Evolutionary conservation across 2,888 invertebrate species (phyloP).

Genomic region (Oscheius sp.): DNA sequence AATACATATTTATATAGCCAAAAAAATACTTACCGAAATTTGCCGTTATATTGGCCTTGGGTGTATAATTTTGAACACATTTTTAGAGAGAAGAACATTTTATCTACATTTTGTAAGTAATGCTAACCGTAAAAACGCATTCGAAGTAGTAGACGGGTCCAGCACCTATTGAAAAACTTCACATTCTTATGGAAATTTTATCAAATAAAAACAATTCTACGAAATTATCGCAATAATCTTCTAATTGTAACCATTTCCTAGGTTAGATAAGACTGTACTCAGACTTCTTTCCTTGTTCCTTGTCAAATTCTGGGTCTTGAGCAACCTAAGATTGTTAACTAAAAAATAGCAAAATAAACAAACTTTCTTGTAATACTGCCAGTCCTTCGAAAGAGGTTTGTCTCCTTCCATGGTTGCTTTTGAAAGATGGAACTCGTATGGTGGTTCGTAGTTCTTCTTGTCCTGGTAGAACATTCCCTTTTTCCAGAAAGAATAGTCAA

Average conservation of each 20-base stretch:
- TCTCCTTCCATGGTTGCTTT: conserved; percentile 66
- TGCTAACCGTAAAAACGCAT: no score
- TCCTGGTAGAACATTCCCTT: conserved; percentile 68
- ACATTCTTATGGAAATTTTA: conserved; percentile 1
- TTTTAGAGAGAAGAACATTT: no score
- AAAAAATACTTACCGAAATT: conserved; percentile 33
- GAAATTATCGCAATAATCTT: neutral
- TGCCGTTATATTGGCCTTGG: conserved; percentile 45
- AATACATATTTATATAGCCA: neutral
- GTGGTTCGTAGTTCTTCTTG: conserved; percentile 67
- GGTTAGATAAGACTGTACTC: conserved; percentile 58
- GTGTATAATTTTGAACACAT: conserved; percentile 21
- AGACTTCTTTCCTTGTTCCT: conserved; percentile 63
- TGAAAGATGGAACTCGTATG: conserved; percentile 61
- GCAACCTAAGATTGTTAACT: conserved; percentile 50
- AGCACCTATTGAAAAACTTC: neutral
- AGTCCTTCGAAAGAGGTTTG: conserved; percentile 68
- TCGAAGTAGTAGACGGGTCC: no score
- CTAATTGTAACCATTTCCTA: conserved; percentile 13
- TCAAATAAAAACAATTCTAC: conserved; percentile 20
- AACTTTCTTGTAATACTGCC: conserved; percentile 69
- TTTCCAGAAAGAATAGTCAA: conserved; percentile 69
- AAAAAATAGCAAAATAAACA: neutral
- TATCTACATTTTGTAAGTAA: no score
- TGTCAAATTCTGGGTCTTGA: conserved; percentile 68